Conservation (phyloP, 2,113 vertebrate species). For the Tachycineta bicolor region DNA sequence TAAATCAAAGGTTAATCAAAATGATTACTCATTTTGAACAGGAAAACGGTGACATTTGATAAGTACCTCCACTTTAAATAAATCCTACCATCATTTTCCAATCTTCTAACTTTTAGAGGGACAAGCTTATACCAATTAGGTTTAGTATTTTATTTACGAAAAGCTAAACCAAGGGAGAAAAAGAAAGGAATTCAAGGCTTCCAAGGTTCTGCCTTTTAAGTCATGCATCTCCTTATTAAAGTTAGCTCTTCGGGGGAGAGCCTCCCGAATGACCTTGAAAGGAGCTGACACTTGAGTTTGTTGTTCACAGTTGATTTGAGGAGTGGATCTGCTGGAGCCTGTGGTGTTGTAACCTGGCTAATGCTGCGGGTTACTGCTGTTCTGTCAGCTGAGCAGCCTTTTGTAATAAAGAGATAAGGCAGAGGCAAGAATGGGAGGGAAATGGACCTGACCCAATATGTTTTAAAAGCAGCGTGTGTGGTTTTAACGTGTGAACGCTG, state of each 20-base stretch:
- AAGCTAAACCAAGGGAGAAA: neutral
- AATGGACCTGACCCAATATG: neutral
- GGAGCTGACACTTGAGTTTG: slow-evolving; percentile 21
- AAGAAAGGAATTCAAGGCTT: neutral
- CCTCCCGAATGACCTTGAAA: slow-evolving; percentile 7
- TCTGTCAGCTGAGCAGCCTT: slow-evolving; percentile 5
- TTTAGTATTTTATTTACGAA: slow-evolving; percentile 43
- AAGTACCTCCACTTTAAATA: slow-evolving; percentile 50
- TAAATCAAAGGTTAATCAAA: slow-evolving; percentile 65
- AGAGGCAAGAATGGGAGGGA: neutral
- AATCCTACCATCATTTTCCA: slow-evolving; percentile 53
- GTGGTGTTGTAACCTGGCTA: slow-evolving; percentile 7
- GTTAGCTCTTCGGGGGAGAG: neutral
- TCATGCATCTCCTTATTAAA: slow-evolving; percentile 9
- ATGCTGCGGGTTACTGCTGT: slow-evolving; percentile 19
- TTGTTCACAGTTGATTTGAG: slow-evolving; percentile 44
- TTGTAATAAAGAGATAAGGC: neutral
- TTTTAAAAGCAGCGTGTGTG: neutral
- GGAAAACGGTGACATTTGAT: slow-evolving; percentile 50
- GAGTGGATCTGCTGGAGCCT: slow-evolving; percentile 33
- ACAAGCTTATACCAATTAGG: slow-evolving; percentile 1
- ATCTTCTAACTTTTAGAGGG: slow-evolving; percentile 9
- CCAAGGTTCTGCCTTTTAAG: neutral
- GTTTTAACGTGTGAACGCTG: neutral
- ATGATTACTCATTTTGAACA: slow-evolving; percentile 56